Evolutionary conservation across 2,797 vertebrate species (phyloP).

Genomic region (Odontamblyopus rebecca): DNA sequence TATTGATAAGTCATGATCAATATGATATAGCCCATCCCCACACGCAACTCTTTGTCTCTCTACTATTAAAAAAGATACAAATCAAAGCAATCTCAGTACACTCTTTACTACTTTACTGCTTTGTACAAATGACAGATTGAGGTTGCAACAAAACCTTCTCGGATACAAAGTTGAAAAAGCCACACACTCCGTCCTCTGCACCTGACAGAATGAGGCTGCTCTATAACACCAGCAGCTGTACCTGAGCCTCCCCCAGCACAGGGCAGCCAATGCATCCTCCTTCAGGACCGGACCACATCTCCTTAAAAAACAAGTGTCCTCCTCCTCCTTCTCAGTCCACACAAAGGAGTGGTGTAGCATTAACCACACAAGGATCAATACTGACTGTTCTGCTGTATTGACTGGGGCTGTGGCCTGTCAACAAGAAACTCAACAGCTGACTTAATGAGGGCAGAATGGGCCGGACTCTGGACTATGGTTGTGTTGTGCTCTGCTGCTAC

Average conservation of each 20-base stretch:
- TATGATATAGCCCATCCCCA: not conserved
- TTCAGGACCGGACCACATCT: slow-evolving; percentile 77
- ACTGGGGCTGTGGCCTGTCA: slow-evolving; percentile 34
- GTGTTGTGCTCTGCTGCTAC: slow-evolving; percentile 27
- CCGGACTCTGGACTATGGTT: slow-evolving; percentile 48
- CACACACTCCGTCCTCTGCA: slow-evolving; percentile 15
- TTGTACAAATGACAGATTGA: slow-evolving; percentile 56
- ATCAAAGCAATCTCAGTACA: slow-evolving; percentile 16
- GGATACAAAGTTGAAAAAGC: slow-evolving; percentile 28
- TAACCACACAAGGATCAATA: slow-evolving; percentile 70
- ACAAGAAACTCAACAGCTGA: slow-evolving; percentile 51
- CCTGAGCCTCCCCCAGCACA: slow-evolving; percentile 85
- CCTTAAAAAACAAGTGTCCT: slow-evolving; percentile 57
- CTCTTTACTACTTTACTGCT: slow-evolving; percentile 36
- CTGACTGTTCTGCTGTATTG: slow-evolving; percentile 69
- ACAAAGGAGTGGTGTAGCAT: slow-evolving; percentile 47
- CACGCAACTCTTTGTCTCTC: not conserved
- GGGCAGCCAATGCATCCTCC: slow-evolving; percentile 84
- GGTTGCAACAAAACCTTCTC: slow-evolving; percentile 42
- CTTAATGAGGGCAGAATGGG: slow-evolving; percentile 40
- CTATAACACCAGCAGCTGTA: slow-evolving; percentile 59
- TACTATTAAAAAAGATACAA: not conserved
- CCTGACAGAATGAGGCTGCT: slow-evolving; percentile 71
- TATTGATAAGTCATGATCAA: not conserved
- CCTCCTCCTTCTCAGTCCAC: slow-evolving; percentile 53